Base-by-base conservation (phyloP, 2,888 invertebrate species). In the Stenoptilia bipunctidactyla region DNA sequence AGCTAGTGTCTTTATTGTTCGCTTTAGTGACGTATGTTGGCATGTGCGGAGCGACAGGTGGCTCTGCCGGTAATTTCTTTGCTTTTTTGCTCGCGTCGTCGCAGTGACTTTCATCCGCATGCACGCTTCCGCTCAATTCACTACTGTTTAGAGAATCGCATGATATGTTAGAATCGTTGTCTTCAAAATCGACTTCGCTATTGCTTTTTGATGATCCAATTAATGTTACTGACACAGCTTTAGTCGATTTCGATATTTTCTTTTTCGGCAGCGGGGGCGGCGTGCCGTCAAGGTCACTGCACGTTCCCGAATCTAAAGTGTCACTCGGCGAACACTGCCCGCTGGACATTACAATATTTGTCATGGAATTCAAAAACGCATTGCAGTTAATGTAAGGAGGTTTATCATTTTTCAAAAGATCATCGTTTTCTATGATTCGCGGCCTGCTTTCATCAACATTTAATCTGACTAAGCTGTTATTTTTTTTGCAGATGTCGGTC, bases 241-340 rank as follows among this genome's bases (percentile, higher is more conserved):
- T 79, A 53, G 67, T 80, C 35, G 68, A 67, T 61, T 82, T 85
- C 6, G 85, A 68, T 27, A 77, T 84, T 63, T 89, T 90, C 67
- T 89, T 90, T 77, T 90, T 90, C 52, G 88, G 88, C 13, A 88
- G 86, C 46, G 89, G 74, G 1, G 90, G 90, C 40, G 91, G 90
- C 14, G 90, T 90, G 33, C 89, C 88, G 55, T 93, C 93, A 53
- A 93, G 83, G 70, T 93, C 93, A 64, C 92, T 93, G 73, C 93
- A 92, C 27, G 93, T 93, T 36, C 93, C 93, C 43, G 93, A 93
- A 71, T 93, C 93, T 46, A 93, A 66, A 0, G 92, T 93, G 58
- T 93, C 93, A 56, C 90, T 92, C 1, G 93, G 92, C 20, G 93
- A 93, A 57, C 92, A 91, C 59, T 93, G 93, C 1, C 93, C 93